Base-by-base conservation (phyloP, 2,888 invertebrate species). In the Andrena minutula region DNA sequence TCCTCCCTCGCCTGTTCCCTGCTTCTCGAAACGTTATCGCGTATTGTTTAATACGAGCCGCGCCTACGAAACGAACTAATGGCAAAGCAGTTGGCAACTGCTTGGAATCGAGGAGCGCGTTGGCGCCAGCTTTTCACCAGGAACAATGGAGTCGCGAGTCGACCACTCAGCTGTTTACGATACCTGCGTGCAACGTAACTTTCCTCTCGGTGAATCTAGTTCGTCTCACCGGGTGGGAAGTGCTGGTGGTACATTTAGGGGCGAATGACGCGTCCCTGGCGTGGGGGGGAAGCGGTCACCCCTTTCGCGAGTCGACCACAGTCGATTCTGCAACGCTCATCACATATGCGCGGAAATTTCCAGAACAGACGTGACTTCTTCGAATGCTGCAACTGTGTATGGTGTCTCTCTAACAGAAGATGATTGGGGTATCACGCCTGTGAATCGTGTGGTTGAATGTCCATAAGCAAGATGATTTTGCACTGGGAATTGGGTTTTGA, bases 131-230 rank as follows among this genome's bases (percentile, higher is more conserved):
- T 68, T 86, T 83, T 86, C 72, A 75, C 51, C 12, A 16, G 8
- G 47, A 83, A 85, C 79, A 86, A 85, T 86, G 63, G 78, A 82
- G 51, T 64, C 69, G 74, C 73, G 73, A 69, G 10, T 49, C 49
- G 72, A 41, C 12, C 56, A 23, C 63, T 8, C 28, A 20, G 28
- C 49, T 74, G 70, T 71, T 82, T 79, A 72, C 61, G 69, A 77
- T 77, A 83, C 75, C 70, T 77, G 83, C 74, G 64, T 65, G 58
- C 60, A 64, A 79, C 79, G 83, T 74, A 81, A 85, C 87, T 86
- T 87, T 61, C 47, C 85, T 79, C 75, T 71, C 60, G 32, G 56
- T 26, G 69, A 76, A 82, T 79, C 72, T 78, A 75, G 74, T 72
- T 78, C 61, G 70, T 68, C 79, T 51, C 73, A 68, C 73, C 72